A percentile compares a stretch with the other conserved stretches of the same genome.
Conservation (phyloP, 1,140 invertebrate genomes). For the Condylostylus longicornis region DNA sequence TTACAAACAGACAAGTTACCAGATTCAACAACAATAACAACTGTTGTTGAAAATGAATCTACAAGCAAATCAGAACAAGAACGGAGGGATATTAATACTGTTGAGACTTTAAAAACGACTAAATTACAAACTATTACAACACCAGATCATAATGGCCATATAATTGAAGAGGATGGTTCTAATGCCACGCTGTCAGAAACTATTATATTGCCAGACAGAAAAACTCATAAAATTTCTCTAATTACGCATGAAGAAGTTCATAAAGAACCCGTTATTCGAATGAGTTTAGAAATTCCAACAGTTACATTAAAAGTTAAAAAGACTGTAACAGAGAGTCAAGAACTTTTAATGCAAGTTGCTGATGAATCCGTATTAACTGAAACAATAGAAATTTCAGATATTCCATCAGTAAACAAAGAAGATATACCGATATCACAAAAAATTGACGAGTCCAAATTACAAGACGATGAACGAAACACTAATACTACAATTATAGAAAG, state of each 20-base stretch:
- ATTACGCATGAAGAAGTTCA: constrained; percentile 52
- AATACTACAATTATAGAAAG: no score
- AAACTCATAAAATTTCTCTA: constrained; percentile 44
- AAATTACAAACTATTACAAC: constrained; percentile 18
- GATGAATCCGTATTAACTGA: no score
- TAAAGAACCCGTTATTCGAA: constrained; percentile 44
- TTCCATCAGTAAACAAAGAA: no score
- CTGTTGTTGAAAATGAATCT: constrained; percentile 18
- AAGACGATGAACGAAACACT: no score
- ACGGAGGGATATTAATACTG: constrained; percentile 19
- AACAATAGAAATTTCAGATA: no score
- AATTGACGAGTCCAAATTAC: no score
- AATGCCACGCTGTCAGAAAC: constrained; percentile 24
- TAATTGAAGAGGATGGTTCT: constrained; percentile 13
- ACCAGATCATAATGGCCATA: constrained; percentile 3
- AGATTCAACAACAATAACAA: no score
- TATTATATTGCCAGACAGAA: constrained; percentile 28
- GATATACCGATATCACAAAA: no score
- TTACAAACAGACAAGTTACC: no score
- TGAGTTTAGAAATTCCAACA: constrained; percentile 39
- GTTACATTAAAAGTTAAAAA: constrained; percentile 28
- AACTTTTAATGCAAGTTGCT: constrained; percentile 13
- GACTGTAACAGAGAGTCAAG: constrained; percentile 25
- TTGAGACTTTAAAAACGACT: constrained; percentile 23
- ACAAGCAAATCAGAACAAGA: constrained; percentile 22